A percentile compares a stretch with the other conserved stretches of the same genome.
phyloP scores from a whole-genome alignment of 2,797 vertebrate genomes.

The Sus cebifrons region DNA sequence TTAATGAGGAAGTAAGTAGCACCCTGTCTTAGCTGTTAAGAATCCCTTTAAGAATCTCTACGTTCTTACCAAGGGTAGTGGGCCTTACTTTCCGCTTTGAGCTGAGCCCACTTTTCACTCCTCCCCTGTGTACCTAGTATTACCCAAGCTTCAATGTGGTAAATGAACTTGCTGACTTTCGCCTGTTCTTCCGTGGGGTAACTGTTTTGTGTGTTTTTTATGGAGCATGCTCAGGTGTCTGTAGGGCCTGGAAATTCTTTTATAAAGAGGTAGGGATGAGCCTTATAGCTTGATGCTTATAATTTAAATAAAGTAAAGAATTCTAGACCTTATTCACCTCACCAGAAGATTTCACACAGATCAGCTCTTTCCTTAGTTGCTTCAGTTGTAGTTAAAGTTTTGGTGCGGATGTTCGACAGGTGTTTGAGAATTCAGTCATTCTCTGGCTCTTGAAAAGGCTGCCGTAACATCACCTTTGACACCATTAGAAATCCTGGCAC shows the following conservation, averaged over 20 bases:
- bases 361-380: neutral
- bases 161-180: neutral
- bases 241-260: neutral
- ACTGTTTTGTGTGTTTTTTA: neutral
- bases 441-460: conserved; percentile 45
- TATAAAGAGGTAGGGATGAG: neutral
- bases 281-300: neutral
- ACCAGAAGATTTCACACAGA: neutral
- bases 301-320: conserved; percentile 44
- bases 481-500: conserved; percentile 54
- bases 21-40: conserved; percentile 79
- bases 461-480: neutral
- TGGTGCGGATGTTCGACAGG: neutral
- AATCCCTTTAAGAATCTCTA: conserved; percentile 53
- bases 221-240: neutral
- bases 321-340: conserved; percentile 19
- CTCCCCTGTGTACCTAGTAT: neutral
- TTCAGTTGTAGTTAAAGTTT: neutral
- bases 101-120: neutral
- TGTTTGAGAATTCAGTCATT: neutral
- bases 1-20: conserved; percentile 98
- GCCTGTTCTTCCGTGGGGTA: neutral
- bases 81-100: neutral
- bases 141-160: neutral
- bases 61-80: conserved; percentile 28